Evolutionary conservation across 2,113 vertebrate genomes (phyloP), one percentile per base, ranked within the genome.

Genomic region (Opisthocomus hoazin): DNA sequence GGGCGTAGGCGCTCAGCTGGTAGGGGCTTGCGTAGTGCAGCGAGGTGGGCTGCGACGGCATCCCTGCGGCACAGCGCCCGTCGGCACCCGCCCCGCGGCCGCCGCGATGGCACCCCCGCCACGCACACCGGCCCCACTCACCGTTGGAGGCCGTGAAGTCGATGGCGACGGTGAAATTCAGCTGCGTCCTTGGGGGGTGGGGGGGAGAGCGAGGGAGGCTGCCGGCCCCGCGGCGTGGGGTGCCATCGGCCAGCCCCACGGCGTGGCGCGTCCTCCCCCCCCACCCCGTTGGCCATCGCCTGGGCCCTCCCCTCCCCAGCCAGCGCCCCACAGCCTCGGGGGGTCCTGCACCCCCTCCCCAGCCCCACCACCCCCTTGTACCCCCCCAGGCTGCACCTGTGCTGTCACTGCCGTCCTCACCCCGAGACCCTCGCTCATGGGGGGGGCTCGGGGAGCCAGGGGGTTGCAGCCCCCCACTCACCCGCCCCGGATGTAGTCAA

Each of bases 141-240:
- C 99, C 99, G 14, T 99, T 99, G 88, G 99, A 99, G 57, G 99
- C 99, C 29, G 99, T 99, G 98, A 99, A 99, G 97, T 99, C 99
- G 37, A 99, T 99, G 45, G 99, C 99, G 20, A 99, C 99, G 4
- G 99, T 99, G 98, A 99, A 99, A 98, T 99, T 99, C 93, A 99
- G 98, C 95, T 99, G 99, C 2, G 99, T 99, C 97, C 99, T 99
- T 93, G 77, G 71, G 88, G 91, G 84, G 60, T 96, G 84, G 77
- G 71, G 88, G 91, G 84, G 60, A 96, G 84, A 96, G 64, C 5
- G 17, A 80, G 57, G 76, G 43, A 97, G 92, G 84, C 95, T 89
- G 84, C 80, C 37, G 17, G 85, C 69, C 81, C 85, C 87, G 50
- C 0, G 3, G 82, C 8, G 5, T 9, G 6, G 58, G 46, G 60